A percentile compares a stretch with the other conserved stretches of the same genome.
phyloP scores from a whole-genome alignment of 2,113 vertebrate genomes.

The Mionectes macconnelli region DNA sequence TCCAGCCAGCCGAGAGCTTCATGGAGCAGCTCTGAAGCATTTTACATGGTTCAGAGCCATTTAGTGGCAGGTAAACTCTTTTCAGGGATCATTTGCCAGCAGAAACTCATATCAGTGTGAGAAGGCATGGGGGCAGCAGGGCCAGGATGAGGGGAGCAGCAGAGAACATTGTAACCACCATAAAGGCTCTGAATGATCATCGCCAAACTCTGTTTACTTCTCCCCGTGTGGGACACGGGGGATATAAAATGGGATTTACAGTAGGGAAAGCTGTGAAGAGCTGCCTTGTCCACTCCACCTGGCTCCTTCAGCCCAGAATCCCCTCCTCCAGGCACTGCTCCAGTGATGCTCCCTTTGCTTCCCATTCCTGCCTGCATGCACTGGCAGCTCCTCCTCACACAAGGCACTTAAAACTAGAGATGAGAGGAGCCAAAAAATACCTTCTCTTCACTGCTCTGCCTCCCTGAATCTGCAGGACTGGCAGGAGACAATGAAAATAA shows the following conservation, averaged over 20 bases:
- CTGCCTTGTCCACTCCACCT: background rate
- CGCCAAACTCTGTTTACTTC: background rate
- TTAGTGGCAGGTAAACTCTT: conserved; percentile 24
- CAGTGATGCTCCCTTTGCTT: background rate
- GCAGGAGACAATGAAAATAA: background rate
- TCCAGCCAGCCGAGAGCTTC: background rate
- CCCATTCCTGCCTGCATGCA: background rate
- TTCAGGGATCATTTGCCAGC: conserved; percentile 51
- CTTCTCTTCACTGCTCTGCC: background rate
- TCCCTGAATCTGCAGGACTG: background rate
- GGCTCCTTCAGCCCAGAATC: background rate
- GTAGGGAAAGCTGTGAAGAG: background rate
- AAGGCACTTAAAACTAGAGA: background rate
- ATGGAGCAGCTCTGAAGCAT: background rate
- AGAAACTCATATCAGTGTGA: background rate
- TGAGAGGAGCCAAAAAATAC: rapidly evolving
- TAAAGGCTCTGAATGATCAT: background rate
- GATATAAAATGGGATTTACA: conserved; percentile 15
- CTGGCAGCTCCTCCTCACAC: background rate
- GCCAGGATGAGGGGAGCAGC: background rate
- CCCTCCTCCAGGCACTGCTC: rapidly evolving
- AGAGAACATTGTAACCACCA: background rate
- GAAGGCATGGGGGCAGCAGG: background rate
- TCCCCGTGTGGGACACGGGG: background rate
- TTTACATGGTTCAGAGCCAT: background rate